These are phyloP conservation scores for Parambassis ranga DNA, from an alignment of 2,797 vertebrate genomes.

Conservation along the genomic window DNA sequence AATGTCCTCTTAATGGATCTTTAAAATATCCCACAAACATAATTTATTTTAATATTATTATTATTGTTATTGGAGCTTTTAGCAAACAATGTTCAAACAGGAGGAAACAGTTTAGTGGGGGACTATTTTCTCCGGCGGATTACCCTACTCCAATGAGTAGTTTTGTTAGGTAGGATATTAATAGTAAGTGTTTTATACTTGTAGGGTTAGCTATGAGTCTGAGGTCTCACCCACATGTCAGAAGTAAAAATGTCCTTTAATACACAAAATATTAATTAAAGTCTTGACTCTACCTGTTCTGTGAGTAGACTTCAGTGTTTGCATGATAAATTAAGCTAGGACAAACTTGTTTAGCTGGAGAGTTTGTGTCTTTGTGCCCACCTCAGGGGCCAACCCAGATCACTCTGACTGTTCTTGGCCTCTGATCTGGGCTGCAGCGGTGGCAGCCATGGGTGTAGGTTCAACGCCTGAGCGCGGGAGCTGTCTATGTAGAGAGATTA, in stretches of 20 bases:
- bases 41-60: no score
- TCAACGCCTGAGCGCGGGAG: conserved; percentile 61
- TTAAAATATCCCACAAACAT: no score
- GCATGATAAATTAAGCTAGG: neutral
- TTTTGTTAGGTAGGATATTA: no score
- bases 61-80: neutral
- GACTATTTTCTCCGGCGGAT: conserved; percentile 19
- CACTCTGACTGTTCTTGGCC: conserved; percentile 30
- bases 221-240: no score
- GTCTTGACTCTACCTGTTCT: conserved; percentile 1
- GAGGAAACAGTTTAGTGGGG: neutral
- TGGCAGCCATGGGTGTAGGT: conserved; percentile 57
- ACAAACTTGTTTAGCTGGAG: neutral
- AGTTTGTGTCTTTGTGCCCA: neutral
- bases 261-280: neutral
- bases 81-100: neutral
- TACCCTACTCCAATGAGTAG: no score
- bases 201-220: no score
- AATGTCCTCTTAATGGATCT: no score
- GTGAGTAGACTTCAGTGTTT: conserved; percentile 9
- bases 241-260: conserved; percentile 13
- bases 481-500: conserved; percentile 74
- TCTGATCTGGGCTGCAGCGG: conserved; percentile 65
- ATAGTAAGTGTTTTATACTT: no score
- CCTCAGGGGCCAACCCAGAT: conserved; percentile 17